phyloP scores from a whole-genome alignment of 2,797 vertebrate species.

The Remorina albescens region DNA sequence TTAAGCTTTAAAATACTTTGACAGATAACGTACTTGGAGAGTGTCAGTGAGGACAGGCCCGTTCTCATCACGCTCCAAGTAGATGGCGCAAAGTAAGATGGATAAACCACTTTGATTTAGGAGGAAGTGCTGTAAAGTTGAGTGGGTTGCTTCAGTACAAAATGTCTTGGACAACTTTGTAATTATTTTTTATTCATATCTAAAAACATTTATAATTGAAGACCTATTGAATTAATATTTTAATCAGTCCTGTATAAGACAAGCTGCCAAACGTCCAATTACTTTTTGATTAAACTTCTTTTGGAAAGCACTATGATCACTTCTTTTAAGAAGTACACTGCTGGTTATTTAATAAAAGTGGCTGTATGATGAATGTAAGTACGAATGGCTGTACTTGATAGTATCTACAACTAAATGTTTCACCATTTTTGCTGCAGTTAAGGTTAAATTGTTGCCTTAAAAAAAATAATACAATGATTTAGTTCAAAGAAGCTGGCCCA shows the following conservation, averaged over 20 bases:
- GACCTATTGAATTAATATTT: background rate
- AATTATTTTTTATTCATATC: constrained; percentile 2
- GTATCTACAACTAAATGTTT: too few species aligned
- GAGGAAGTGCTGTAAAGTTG: too few species aligned
- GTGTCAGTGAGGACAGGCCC: background rate
- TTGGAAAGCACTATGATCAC: background rate
- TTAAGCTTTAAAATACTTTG: background rate
- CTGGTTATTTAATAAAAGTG: background rate
- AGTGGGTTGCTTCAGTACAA: too few species aligned
- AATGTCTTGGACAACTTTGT: background rate
- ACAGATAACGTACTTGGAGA: background rate
- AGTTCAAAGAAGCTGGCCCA: background rate
- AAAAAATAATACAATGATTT: constrained; percentile 41
- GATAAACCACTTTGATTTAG: constrained; percentile 26
- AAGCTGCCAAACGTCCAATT: background rate
- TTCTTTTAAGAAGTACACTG: background rate
- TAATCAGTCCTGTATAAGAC: background rate
- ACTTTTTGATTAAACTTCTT: background rate
- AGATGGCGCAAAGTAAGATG: background rate
- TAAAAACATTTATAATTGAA: background rate
- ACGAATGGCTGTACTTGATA: background rate
- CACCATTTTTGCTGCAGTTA: constrained; percentile 27
- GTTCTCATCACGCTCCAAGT: background rate
- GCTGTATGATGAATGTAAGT: background rate
- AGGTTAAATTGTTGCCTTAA: constrained; percentile 69